Evolutionary conservation across 2,113 vertebrate genomes (phyloP).

Genomic region (Marcusenius ussheri): DNA sequence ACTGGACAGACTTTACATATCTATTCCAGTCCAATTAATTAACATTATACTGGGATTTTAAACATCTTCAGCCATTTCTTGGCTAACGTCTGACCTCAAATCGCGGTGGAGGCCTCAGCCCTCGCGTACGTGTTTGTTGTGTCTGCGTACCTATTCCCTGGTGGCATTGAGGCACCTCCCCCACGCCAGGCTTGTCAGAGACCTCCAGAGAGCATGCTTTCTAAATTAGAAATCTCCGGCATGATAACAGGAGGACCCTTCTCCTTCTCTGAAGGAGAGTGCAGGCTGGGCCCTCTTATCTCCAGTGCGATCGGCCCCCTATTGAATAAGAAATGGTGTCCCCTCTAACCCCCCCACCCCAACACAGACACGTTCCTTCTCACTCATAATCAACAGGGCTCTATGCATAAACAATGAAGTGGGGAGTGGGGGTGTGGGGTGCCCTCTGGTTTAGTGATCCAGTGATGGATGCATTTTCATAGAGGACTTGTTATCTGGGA

Average conservation of each 20-base stretch:
- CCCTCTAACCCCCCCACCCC: not conserved
- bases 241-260: constrained; percentile 20
- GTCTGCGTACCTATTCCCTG: not conserved
- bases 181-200: constrained; percentile 18
- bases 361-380: constrained; percentile 17
- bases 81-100: not conserved
- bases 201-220: constrained; percentile 16
- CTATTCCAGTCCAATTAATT: constrained; percentile 10
- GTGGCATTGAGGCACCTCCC: not conserved
- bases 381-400: constrained; percentile 38
- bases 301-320: constrained; percentile 54
- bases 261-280: constrained; percentile 40
- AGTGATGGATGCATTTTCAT: constrained; percentile 71
- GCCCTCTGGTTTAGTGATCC: constrained; percentile 56
- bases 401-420: constrained; percentile 53
- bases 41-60: not conserved
- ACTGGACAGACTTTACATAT: constrained; percentile 3
- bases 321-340: constrained; percentile 65
- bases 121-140: not conserved
- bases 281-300: constrained; percentile 48
- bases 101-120: not conserved
- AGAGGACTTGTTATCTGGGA: constrained; percentile 65
- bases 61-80: not conserved
- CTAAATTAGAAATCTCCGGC: constrained; percentile 54
- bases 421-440: constrained; percentile 22